These are phyloP conservation scores for Chloroclysta siterata DNA, from an alignment of 2,888 invertebrate genomes.

Conservation along the genomic window DNA sequence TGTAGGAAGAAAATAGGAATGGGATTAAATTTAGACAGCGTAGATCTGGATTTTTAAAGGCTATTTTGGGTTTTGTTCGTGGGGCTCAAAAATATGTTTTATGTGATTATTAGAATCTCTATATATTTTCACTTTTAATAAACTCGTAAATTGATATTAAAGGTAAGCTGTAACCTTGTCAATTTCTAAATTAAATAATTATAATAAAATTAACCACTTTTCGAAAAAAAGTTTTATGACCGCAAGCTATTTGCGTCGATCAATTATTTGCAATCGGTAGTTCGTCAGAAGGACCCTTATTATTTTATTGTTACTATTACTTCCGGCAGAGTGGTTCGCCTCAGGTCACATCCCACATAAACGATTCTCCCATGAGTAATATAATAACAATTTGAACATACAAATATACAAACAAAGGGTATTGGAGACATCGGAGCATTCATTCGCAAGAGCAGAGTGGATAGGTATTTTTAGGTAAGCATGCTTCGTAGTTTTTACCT, in stretches of 20 bases:
- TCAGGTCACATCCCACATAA: slow-evolving; percentile 67
- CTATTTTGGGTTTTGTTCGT: no score
- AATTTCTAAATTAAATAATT: no score
- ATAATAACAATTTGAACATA: slow-evolving; percentile 63
- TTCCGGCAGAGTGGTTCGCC: slow-evolving; percentile 66
- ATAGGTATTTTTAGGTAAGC: not conserved
- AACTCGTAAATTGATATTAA: no score
- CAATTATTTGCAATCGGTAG: slow-evolving; percentile 19
- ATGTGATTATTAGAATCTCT: no score
- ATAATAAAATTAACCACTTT: no score
- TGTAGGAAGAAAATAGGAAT: no score
- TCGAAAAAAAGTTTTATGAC: not conserved
- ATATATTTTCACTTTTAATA: no score
- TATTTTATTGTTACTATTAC: slow-evolving; percentile 46
- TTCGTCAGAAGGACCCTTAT: slow-evolving; percentile 17
- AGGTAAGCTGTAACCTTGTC: no score
- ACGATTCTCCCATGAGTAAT: slow-evolving; percentile 69
- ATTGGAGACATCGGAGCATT: not conserved
- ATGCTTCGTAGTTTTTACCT: no score
- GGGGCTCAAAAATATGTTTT: no score
- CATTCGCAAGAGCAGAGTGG: not conserved
- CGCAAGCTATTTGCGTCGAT: slow-evolving; percentile 5
- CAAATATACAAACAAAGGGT: slow-evolving; percentile 53
- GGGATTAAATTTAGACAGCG: no score
- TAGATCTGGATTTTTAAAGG: no score